Base-by-base conservation (phyloP, 2,888 invertebrate species). In the Aleiodes alternator region DNA sequence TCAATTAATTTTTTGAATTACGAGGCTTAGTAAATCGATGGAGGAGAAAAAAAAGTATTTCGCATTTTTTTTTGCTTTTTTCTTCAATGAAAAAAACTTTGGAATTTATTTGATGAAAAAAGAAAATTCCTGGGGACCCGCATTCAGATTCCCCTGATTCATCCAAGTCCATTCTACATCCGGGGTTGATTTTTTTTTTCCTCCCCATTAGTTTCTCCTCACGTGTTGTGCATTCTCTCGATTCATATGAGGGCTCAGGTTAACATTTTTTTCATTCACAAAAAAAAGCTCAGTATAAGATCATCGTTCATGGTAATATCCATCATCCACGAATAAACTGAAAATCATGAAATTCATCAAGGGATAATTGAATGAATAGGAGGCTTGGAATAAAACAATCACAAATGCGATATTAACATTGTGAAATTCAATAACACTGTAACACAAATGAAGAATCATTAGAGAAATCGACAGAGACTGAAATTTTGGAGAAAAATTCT, bases 71-170 rank as follows among this genome's bases (percentile, higher is more conserved):
- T 69, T n/a, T n/a, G n/a, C n/a, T n/a, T n/a, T n/a, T n/a, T n/a
- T n/a, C n/a, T 34, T 9, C 29, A 8, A 11, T 7, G 9, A 4
- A 31, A 34, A 64, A 43, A 48, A 48, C 8, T 43, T 43, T 8
- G 4, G 43, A 48, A 64, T 43, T 43, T 64, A 48, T 64, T 64
- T 64, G 43, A 48, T 16, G 34, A 38, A 34, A 14, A 55, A 51
- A 61, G 61, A 71, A 74, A 69, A 70, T 55, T 56, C n/a, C 51
- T 16, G 43, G 50, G 66, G 55, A 69, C 76, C 68, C 75, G 64
- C 69, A 75, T 85, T 84, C 81, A 82, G 79, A 82, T 81, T 80
- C 80, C 80, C 82, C 82, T 81, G 82, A 81, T 84, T 83, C 80
- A 81, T 82, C 78, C 84, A 81, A 81, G 80, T 76, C 73, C 80